phyloP scores from a whole-genome alignment of 2,888 invertebrate genomes.

The Lottia gigantea region DNA sequence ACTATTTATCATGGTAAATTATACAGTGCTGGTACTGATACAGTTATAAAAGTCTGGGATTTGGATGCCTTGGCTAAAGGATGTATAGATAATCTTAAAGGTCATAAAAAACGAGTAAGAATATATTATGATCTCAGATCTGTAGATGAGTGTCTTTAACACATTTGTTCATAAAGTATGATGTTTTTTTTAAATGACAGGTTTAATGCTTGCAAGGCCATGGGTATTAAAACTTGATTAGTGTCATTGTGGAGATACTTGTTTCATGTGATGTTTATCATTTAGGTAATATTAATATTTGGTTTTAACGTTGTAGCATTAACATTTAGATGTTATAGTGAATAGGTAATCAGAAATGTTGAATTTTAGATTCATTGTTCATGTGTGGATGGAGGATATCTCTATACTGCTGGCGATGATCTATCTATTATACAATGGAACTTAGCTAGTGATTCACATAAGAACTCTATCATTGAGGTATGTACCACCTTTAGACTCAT shows the following conservation, averaged over 20 bases:
- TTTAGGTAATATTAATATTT: no score
- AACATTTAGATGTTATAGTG: background rate
- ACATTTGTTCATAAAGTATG: no score
- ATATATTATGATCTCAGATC: no score
- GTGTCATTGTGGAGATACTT: no score
- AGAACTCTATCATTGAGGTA: background rate
- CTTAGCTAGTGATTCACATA: slow-evolving; percentile 32
- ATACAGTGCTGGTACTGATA: slow-evolving; percentile 56
- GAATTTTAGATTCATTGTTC: slow-evolving; percentile 48
- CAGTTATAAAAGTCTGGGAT: slow-evolving; percentile 62
- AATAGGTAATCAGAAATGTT: background rate
- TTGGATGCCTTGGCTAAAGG: slow-evolving; percentile 56
- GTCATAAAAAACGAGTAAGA: slow-evolving; percentile 56
- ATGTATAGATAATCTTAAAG: slow-evolving; percentile 53
- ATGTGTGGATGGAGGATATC: slow-evolving; percentile 38
- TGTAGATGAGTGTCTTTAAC: no score
- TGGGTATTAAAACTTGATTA: no score
- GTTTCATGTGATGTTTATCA: background rate
- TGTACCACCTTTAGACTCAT: background rate
- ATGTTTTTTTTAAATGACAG: no score
- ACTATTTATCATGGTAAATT: slow-evolving; percentile 45
- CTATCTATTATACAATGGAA: slow-evolving; percentile 49
- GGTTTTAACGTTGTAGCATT: no score
- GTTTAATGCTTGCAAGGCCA: no score
- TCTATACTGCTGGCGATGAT: slow-evolving; percentile 60